Conservation (phyloP, 2,888 invertebrate species). For the Neoaliturus tenellus region DNA sequence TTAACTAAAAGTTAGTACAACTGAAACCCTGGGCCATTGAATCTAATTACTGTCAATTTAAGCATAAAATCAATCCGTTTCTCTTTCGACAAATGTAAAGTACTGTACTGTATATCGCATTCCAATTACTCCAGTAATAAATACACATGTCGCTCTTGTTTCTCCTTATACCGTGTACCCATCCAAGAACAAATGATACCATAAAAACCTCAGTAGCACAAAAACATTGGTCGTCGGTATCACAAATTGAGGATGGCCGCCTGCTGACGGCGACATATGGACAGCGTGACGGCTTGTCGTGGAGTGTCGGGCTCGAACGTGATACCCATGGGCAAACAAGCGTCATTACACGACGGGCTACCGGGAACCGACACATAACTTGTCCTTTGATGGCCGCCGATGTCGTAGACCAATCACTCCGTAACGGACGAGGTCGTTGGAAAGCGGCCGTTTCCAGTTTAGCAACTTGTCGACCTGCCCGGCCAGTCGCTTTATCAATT, state of each 20-base stretch:
- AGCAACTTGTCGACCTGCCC: constrained; percentile 41
- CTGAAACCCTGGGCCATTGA: too few relatives aligned
- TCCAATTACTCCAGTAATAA: too few relatives aligned
- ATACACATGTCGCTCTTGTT: too few relatives aligned
- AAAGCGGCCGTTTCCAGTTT: constrained; percentile 33
- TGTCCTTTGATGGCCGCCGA: constrained; percentile 55
- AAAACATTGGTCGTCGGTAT: too few relatives aligned
- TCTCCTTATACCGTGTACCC: too few relatives aligned
- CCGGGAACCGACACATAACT: constrained; percentile 47
- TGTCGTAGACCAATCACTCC: constrained; percentile 47
- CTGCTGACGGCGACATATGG: background rate
- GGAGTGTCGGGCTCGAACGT: constrained; percentile 30
- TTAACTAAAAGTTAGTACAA: too few relatives aligned
- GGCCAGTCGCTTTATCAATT: constrained; percentile 43
- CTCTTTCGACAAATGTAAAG: too few relatives aligned
- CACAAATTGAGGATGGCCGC: background rate
- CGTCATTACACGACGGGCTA: constrained; percentile 46
- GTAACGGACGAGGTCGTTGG: constrained; percentile 25
- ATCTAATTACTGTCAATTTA: too few relatives aligned
- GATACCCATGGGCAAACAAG: constrained; percentile 10
- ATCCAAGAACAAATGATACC: too few relatives aligned
- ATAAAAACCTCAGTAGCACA: too few relatives aligned
- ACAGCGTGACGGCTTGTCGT: background rate
- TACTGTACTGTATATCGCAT: too few relatives aligned
- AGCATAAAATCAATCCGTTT: too few relatives aligned